Percentiles rank a stretch among this genome's conserved stretches.
Conservation (phyloP, 2,113 vertebrate species). For the Papio anubis region DNA sequence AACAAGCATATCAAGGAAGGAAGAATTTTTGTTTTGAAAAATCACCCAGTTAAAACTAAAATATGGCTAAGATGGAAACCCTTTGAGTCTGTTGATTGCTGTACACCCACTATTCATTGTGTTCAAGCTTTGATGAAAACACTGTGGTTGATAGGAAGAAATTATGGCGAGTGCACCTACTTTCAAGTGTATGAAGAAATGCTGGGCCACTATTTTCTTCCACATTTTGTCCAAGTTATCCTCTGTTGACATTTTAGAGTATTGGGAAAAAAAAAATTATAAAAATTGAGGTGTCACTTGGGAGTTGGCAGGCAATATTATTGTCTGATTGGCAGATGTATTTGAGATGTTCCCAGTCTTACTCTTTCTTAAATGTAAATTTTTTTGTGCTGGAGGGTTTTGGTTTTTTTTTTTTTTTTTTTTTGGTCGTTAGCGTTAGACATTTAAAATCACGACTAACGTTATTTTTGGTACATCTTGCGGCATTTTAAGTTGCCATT, state of each 20-base stretch:
- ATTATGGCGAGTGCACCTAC: neutral
- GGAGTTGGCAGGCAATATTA: neutral
- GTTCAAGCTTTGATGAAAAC: neutral
- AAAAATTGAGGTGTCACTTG: neutral
- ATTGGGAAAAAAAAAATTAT: neutral
- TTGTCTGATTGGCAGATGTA: neutral
- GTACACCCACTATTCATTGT: neutral
- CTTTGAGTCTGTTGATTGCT: neutral
- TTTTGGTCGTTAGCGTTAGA: neutral
- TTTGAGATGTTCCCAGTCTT: neutral
- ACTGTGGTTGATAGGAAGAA: neutral
- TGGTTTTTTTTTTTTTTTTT: neutral
- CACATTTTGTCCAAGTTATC: neutral
- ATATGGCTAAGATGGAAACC: neutral
- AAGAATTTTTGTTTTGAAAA: neutral
- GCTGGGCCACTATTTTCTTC: constrained; percentile 28
- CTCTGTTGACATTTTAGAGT: constrained; percentile 21
- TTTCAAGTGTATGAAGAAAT: constrained; percentile 14
- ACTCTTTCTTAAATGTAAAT: neutral
- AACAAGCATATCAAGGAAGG: constrained; percentile 23
- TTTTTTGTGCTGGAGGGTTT: neutral
- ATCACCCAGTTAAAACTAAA: constrained; percentile 6
- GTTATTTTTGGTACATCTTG: constrained; percentile 27
- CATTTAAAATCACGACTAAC: neutral
- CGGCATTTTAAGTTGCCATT: constrained; percentile 11